Percentiles rank a stretch among this genome's conserved stretches.
phyloP scores from a whole-genome alignment of 2,113 vertebrate species.

The Pavo muticus region DNA sequence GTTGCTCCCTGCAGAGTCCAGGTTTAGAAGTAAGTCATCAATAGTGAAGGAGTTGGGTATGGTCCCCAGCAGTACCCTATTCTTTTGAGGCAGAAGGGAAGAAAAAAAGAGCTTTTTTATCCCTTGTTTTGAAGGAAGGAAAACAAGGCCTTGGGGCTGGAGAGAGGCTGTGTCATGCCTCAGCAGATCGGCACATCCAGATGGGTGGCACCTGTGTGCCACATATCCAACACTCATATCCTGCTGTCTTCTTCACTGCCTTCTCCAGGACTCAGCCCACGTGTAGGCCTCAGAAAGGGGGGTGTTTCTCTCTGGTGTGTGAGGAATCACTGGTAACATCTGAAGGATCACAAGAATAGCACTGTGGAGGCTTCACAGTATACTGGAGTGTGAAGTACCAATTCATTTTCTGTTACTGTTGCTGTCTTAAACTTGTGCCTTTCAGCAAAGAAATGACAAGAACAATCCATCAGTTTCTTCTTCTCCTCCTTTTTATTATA shows the following conservation, averaged over 20 bases:
- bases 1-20: neutral
- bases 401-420: constrained; percentile 22
- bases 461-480: neutral
- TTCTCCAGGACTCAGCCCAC: neutral
- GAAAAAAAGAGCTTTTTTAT: neutral
- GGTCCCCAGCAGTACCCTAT: neutral
- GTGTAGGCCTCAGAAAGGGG: neutral
- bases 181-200: neutral
- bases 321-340: neutral
- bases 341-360: neutral
- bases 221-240: neutral
- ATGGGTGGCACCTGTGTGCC: too few relatives aligned
- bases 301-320: neutral
- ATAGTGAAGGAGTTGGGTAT: neutral
- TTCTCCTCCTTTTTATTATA: neutral
- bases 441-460: constrained; percentile 5
- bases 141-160: neutral
- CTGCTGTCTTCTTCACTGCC: neutral
- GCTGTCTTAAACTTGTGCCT: neutral
- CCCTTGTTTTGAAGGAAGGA: neutral
- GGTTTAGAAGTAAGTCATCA: neutral
- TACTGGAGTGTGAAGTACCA: neutral
- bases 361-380: neutral
- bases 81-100: neutral
- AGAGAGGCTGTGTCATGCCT: neutral